Percentiles rank a stretch among this genome's conserved stretches.
Conservation (phyloP, 2,888 invertebrate genomes). For the Fissipunctia ypsillon region DNA sequence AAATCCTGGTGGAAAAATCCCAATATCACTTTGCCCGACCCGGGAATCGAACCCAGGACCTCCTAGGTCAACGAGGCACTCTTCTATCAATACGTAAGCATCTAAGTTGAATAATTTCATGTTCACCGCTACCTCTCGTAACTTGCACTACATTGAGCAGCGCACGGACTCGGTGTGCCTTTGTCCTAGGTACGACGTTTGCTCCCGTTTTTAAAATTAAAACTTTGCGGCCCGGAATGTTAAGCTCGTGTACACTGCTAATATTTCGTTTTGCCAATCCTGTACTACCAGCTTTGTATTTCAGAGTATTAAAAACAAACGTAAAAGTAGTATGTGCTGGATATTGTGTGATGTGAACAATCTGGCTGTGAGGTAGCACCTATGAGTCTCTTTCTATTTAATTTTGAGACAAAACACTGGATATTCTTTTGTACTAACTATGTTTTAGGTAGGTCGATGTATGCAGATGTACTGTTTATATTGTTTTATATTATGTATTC, state of each 20-base stretch:
- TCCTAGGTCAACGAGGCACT: too few species aligned
- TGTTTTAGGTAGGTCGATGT: too few species aligned
- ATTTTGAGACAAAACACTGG: too few species aligned
- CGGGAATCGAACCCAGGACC: too few species aligned
- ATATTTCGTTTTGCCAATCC: slow-evolving; percentile 74
- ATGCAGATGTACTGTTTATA: too few species aligned
- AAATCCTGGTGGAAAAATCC: too few species aligned
- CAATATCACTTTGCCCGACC: too few species aligned
- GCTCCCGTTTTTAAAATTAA: slow-evolving; percentile 89
- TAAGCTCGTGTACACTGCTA: slow-evolving; percentile 69
- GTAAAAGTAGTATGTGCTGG: background rate
- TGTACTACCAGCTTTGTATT: slow-evolving; percentile 42
- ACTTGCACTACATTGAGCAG: slow-evolving; percentile 15
- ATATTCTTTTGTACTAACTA: too few species aligned
- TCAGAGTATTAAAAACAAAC: slow-evolving; percentile 26
- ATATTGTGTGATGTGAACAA: slow-evolving; percentile 1
- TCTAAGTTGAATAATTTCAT: background rate
- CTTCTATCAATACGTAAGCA: too few species aligned
- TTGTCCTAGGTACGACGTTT: slow-evolving; percentile 87
- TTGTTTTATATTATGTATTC: too few species aligned
- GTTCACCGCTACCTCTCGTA: slow-evolving; percentile 19
- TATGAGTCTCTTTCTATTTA: background rate
- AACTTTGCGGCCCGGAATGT: slow-evolving; percentile 88
- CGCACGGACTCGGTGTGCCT: slow-evolving; percentile 77
- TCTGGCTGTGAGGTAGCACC: background rate